Percentiles rank a stretch among this genome's conserved stretches.
Evolutionary conservation across 2,797 vertebrate species (phyloP).

Genomic region (Spea hammondii): DNA sequence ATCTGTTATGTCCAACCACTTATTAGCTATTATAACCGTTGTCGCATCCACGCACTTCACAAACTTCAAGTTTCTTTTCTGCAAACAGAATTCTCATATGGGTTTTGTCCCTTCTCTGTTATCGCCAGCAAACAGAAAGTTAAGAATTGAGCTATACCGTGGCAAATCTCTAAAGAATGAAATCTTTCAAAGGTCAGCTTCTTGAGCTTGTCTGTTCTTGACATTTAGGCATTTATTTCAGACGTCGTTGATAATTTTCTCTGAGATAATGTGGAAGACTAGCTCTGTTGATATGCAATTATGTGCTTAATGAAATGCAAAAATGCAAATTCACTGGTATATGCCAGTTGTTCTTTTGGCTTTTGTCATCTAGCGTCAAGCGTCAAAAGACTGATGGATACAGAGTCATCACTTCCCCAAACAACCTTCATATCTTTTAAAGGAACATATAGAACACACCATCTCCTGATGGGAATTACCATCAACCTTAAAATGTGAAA

Average conservation of each 20-base stretch:
- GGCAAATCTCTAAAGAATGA: slow-evolving; percentile 69
- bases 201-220: slow-evolving; percentile 91
- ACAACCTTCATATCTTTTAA: slow-evolving; percentile 77
- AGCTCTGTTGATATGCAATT: slow-evolving; percentile 90
- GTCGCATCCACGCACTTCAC: slow-evolving; percentile 36
- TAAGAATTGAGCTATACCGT: slow-evolving; percentile 65
- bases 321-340: slow-evolving; percentile 93
- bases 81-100: slow-evolving; percentile 36
- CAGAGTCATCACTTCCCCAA: slow-evolving; percentile 77
- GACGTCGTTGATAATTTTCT: slow-evolving; percentile 89
- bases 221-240: slow-evolving; percentile 97
- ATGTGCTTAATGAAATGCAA: slow-evolving; percentile 96
- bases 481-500: slow-evolving; percentile 68
- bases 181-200: slow-evolving; percentile 89
- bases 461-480: slow-evolving; percentile 72
- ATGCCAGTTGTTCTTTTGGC: slow-evolving; percentile 76
- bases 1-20: slow-evolving; percentile 48
- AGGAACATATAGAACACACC: slow-evolving; percentile 60
- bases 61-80: slow-evolving; percentile 50
- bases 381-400: slow-evolving; percentile 86
- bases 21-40: slow-evolving; percentile 47
- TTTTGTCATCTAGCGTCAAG: slow-evolving; percentile 83
- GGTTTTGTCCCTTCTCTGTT: slow-evolving; percentile 60
- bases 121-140: slow-evolving; percentile 70
- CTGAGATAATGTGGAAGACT: slow-evolving; percentile 84